phyloP scores from a whole-genome alignment of 2,113 vertebrate species.

The Mellivora capensis region DNA sequence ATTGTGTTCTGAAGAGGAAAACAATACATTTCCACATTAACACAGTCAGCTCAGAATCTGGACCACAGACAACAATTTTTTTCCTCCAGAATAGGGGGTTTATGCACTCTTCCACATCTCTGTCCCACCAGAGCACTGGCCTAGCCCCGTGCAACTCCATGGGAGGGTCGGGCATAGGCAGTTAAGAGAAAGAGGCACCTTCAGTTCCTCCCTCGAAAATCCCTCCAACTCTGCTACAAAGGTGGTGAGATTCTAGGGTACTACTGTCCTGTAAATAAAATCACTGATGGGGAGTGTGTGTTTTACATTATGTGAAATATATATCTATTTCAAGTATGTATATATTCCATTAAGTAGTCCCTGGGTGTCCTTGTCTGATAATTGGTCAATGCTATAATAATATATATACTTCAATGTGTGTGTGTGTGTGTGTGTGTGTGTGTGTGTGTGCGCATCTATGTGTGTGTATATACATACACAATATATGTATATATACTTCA shows the following conservation, averaged over 20 bases:
- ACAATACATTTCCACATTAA: constrained; percentile 40
- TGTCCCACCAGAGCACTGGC: background rate
- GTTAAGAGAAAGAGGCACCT: background rate
- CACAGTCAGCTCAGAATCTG: background rate
- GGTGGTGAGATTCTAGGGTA: background rate
- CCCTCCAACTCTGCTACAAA: background rate
- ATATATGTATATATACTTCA: background rate
- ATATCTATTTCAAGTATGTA: background rate
- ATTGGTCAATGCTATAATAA: background rate
- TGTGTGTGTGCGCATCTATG: background rate
- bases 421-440: background rate
- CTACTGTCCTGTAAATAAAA: background rate
- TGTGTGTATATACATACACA: no score
- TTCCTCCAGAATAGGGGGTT: background rate
- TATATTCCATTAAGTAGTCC: background rate
- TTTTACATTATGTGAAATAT: background rate
- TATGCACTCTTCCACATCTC: background rate
- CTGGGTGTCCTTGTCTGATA: background rate
- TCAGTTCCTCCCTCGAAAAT: background rate
- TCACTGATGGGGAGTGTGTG: background rate
- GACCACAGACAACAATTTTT: background rate
- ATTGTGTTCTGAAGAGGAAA: constrained; percentile 90
- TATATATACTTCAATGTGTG: background rate
- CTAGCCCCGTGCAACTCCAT: background rate
- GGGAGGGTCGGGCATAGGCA: background rate